A percentile compares a stretch with the other conserved stretches of the same genome.
These are phyloP conservation scores for Lucilia sericata DNA, from an alignment of 1,140 invertebrate genomes.

Conservation along the genomic window DNA sequence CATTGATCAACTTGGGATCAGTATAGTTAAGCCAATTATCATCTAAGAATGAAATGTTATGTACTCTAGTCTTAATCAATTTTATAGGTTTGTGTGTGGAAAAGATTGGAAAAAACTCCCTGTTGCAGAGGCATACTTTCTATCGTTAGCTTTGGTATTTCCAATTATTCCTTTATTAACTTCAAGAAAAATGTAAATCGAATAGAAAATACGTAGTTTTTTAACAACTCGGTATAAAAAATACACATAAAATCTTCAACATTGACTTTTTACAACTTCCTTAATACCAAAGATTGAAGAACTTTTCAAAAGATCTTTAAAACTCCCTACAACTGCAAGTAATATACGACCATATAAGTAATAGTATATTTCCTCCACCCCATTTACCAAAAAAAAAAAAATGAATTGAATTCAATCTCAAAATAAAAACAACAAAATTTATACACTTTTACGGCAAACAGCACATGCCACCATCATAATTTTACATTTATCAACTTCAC, in stretches of 20 bases:
- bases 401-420: neutral
- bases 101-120: too few relatives aligned
- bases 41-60: too few relatives aligned
- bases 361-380: neutral
- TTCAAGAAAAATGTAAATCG: too few relatives aligned
- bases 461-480: slow-evolving; percentile 28
- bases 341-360: neutral
- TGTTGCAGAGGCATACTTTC: too few relatives aligned
- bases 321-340: neutral
- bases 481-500: slow-evolving; percentile 26
- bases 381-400: neutral
- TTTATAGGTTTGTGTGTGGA: too few relatives aligned
- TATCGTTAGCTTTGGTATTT: too few relatives aligned
- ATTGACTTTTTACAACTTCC: slow-evolving; percentile 8
- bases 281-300: neutral
- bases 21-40: too few relatives aligned
- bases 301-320: neutral
- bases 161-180: too few relatives aligned
- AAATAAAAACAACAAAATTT: neutral
- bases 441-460: neutral
- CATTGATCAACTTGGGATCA: too few relatives aligned
- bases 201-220: too few relatives aligned
- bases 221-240: too few relatives aligned
- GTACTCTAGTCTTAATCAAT: too few relatives aligned
- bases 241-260: neutral